A percentile compares a stretch with the other conserved stretches of the same genome.
These are phyloP conservation scores for Microcebus griseorufus DNA, from an alignment of 2,113 vertebrate genomes.

Conservation along the genomic window DNA sequence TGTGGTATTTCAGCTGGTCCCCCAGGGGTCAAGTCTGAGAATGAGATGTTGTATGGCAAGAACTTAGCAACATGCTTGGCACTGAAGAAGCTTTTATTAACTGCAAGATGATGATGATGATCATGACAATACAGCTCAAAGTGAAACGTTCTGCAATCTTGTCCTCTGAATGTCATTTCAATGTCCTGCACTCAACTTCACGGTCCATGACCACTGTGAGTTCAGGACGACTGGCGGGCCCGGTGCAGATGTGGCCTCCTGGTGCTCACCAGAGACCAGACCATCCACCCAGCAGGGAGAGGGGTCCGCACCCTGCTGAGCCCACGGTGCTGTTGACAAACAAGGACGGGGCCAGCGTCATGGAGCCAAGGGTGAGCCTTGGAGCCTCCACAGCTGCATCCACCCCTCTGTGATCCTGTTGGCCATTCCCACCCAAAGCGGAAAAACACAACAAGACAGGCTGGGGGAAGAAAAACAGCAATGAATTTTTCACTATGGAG, in stretches of 20 bases:
- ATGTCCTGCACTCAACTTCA: background rate
- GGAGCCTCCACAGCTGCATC: background rate
- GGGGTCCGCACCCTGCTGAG: background rate
- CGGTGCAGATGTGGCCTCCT: background rate
- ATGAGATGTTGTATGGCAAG: background rate
- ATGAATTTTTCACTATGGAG: background rate
- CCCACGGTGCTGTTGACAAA: background rate
- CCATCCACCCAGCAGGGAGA: background rate
- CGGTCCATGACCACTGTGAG: background rate
- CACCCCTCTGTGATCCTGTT: accelerated
- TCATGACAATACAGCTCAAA: accelerated
- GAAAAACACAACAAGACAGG: background rate
- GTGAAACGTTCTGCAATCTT: background rate
- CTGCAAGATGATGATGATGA: background rate
- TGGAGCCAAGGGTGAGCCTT: background rate
- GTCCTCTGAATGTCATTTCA: background rate
- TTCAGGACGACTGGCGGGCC: background rate
- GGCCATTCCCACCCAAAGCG: background rate
- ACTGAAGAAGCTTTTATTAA: background rate
- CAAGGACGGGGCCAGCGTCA: background rate
- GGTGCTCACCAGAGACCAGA: background rate
- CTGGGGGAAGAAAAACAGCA: background rate
- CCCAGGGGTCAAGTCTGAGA: background rate
- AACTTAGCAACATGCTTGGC: background rate
- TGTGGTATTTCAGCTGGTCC: background rate